Evolutionary conservation across 2,888 invertebrate species (phyloP), one percentile per base, ranked within the genome.

Genomic region (Acrocyrtus sp.): DNA sequence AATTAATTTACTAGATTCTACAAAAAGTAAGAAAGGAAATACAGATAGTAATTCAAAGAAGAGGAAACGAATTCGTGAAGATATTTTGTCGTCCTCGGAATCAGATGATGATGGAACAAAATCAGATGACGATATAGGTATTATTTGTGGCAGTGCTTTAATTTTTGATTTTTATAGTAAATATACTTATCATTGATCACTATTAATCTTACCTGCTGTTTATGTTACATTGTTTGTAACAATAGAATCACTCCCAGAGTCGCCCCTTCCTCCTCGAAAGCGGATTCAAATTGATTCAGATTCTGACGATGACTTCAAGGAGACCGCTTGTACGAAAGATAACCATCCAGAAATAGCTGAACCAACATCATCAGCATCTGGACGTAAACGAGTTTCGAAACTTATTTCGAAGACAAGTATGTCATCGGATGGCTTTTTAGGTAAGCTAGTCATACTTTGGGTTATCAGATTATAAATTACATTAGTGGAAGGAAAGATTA

Each of bases 341-440:
- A 56, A 58, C 24, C 39, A 70, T 21, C 53, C 61, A 15, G 39
- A 51, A 39, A 17, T n/a, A 34, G 39, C 19, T n/a, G n/a, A n/a
- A n/a, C n/a, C n/a, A n/a, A n/a, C n/a, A n/a, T n/a, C n/a, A 17
- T 19, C 12, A 10, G 54, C 41, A 19, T 34, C 56, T 1, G 78
- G 79, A 17, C 76, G 74, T 45, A 77, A 54, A 41, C 73, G 78
- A 17, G 78, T 78, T 8, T 54, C 62, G 4, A 81, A 80, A 61
- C 61, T 66, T 15, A 62, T 80, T n/a, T 67, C 77, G 0, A 76
- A 84, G 65, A 84, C 83, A 1, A 84, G 82, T 47, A 82, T 83
- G 72, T 84, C 84, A 73, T 82, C 83, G 17, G 83, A 84, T 39
- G 84, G 84, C 12, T 84, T 81, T 79, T 80, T 84, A 78, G 84